These are phyloP conservation scores for Betta splendens DNA, from an alignment of 2,797 vertebrate genomes.

Conservation along the genomic window DNA sequence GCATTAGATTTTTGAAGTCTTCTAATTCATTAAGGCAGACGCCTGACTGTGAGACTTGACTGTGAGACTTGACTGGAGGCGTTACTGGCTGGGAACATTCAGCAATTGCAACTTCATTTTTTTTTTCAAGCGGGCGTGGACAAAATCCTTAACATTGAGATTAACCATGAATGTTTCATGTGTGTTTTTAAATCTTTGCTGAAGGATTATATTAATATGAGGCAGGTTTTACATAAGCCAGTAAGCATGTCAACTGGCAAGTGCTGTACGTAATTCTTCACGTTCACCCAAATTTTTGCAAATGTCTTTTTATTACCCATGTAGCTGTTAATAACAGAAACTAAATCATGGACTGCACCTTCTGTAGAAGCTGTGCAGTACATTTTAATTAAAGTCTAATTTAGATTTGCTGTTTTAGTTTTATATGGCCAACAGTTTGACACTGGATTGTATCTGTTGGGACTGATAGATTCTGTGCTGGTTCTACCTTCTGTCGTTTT, in stretches of 20 bases:
- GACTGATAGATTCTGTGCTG: neutral
- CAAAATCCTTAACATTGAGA: slow-evolving; percentile 35
- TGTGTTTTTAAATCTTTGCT: slow-evolving; percentile 43
- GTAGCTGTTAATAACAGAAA: too few relatives aligned
- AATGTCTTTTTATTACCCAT: neutral
- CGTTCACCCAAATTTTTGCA: neutral
- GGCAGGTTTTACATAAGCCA: slow-evolving; percentile 60
- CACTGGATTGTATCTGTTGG: neutral
- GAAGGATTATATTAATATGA: slow-evolving; percentile 56
- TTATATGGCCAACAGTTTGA: neutral
- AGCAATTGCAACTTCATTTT: neutral
- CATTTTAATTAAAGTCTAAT: neutral
- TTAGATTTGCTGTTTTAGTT: neutral
- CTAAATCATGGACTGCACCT: neutral
- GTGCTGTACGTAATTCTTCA: slow-evolving; percentile 38
- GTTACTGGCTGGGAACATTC: neutral
- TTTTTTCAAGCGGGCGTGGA: slow-evolving; percentile 15
- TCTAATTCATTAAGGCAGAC: neutral
- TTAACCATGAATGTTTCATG: slow-evolving; percentile 35
- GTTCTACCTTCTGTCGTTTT: neutral
- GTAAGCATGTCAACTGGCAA: slow-evolving; percentile 53
- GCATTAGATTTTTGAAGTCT: too few relatives aligned
- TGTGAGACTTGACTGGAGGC: neutral
- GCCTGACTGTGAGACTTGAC: neutral
- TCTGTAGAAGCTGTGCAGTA: neutral